Evolutionary conservation across 2,888 invertebrate species (phyloP).

Genomic region (Drosophila paucipuncta): DNA sequence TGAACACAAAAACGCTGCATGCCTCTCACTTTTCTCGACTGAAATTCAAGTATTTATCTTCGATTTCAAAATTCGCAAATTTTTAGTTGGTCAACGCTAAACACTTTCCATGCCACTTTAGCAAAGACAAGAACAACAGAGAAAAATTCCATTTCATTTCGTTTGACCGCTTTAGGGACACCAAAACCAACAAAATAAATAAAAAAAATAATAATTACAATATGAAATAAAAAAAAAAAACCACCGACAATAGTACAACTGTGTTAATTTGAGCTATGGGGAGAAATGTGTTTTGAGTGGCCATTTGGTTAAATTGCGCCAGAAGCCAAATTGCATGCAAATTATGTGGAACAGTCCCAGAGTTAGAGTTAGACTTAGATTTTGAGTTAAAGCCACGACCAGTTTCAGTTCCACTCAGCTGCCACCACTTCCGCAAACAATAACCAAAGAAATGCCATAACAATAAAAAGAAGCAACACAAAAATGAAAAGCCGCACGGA

Average conservation of each 20-base stretch:
- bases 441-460: slow-evolving; percentile 54
- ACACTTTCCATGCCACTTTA: slow-evolving; percentile 65
- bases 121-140: slow-evolving; percentile 11
- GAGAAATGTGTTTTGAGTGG: slow-evolving; percentile 47
- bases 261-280: slow-evolving; percentile 66
- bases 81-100: slow-evolving; percentile 34
- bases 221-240: slow-evolving; percentile 7
- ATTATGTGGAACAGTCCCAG: slow-evolving; percentile 69
- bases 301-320: slow-evolving; percentile 70
- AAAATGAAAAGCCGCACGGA: slow-evolving; percentile 22
- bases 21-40: slow-evolving; percentile 54
- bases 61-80: slow-evolving; percentile 40
- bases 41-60: slow-evolving; percentile 45
- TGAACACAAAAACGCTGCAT: slow-evolving; percentile 10
- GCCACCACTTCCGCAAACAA: slow-evolving; percentile 65
- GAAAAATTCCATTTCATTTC: slow-evolving; percentile 66
- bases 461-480: slow-evolving; percentile 36
- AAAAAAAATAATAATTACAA: slow-evolving; percentile 20
- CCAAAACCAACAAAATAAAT: slow-evolving; percentile 9
- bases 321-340: slow-evolving; percentile 76
- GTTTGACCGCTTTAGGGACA: slow-evolving; percentile 63
- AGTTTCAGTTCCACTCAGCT: slow-evolving; percentile 37
- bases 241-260: slow-evolving; percentile 55
- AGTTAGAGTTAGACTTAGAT: neutral
- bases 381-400: slow-evolving; percentile 13